Conservation (phyloP, 2,888 invertebrate species). For the Diaprepes abbreviatus region DNA sequence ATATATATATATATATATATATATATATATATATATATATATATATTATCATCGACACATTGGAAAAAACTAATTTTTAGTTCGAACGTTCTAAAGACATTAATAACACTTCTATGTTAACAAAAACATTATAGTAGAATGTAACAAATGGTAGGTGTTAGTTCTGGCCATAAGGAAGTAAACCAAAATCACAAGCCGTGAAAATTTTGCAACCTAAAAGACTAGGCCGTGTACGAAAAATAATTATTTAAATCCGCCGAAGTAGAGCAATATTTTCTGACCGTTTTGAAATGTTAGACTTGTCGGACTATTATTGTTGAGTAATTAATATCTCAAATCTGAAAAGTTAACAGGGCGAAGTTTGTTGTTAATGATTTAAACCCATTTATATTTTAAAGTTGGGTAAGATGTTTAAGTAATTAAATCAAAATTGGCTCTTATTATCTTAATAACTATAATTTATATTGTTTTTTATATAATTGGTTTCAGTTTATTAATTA, state of each 20-base stretch:
- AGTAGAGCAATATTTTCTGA: constrained; percentile 6
- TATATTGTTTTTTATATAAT: no score
- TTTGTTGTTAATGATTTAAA: constrained; percentile 2
- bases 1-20: no score
- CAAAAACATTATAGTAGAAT: no score
- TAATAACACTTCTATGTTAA: no score
- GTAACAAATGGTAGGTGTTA: not conserved
- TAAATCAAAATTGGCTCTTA: no score
- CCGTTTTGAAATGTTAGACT: not conserved
- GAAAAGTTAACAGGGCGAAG: constrained; percentile 7
- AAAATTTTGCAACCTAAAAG: constrained; percentile 1
- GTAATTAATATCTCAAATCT: constrained; percentile 11
- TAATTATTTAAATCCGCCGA: constrained; percentile 8
- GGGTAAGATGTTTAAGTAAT: no score
- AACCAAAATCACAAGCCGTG: not conserved
- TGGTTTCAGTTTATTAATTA: no score
- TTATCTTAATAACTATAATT: no score
- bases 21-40: no score
- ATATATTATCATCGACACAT: no score
- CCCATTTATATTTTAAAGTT: not conserved
- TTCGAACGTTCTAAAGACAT: no score
- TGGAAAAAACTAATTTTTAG: no score
- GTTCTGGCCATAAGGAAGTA: not conserved
- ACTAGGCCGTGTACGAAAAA: not conserved
- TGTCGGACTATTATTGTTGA: not conserved